Conservation (phyloP, 2,113 vertebrate genomes). For the Engraulis encrasicolus region DNA sequence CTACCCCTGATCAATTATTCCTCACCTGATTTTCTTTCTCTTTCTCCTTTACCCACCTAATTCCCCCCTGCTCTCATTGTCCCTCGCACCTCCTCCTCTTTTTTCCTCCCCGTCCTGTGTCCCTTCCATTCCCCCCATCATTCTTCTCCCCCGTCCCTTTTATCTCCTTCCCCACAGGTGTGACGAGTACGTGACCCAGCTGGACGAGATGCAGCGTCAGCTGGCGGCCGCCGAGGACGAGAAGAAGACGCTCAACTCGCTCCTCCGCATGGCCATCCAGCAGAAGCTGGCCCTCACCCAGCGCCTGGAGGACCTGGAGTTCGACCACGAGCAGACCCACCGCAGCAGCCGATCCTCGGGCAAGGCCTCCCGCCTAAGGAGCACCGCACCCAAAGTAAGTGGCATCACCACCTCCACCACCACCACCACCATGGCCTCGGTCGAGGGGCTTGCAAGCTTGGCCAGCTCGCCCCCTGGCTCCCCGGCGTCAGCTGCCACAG, state of each 20-base stretch:
- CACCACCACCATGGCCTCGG: no score
- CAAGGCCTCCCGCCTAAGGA: slow-evolving; percentile 70
- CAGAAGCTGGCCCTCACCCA: slow-evolving; percentile 98
- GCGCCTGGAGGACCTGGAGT: slow-evolving; percentile 95
- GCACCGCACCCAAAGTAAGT: slow-evolving; percentile 95
- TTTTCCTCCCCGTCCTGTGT: no score
- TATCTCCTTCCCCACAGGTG: slow-evolving; percentile 68
- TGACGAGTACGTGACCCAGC: slow-evolving; percentile 92
- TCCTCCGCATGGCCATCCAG: slow-evolving; percentile 97
- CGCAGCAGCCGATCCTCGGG: slow-evolving; percentile 80
- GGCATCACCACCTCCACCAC: no score
- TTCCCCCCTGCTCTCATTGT: no score
- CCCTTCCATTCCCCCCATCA: no score
- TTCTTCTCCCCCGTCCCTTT: neutral
- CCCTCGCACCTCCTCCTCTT: no score
- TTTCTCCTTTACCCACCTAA: no score
- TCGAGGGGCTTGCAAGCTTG: slow-evolving; percentile 54
- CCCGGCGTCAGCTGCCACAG: slow-evolving; percentile 34
- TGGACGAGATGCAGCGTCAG: slow-evolving; percentile 98
- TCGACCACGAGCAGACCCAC: slow-evolving; percentile 92
- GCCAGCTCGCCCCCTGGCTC: slow-evolving; percentile 45
- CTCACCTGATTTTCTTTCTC: no score
- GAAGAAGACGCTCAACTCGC: slow-evolving; percentile 98
- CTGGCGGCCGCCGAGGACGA: slow-evolving; percentile 95
- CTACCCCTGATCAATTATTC: no score